Conservation (phyloP, 2,797 vertebrate genomes). For the Alectoris magna region DNA sequence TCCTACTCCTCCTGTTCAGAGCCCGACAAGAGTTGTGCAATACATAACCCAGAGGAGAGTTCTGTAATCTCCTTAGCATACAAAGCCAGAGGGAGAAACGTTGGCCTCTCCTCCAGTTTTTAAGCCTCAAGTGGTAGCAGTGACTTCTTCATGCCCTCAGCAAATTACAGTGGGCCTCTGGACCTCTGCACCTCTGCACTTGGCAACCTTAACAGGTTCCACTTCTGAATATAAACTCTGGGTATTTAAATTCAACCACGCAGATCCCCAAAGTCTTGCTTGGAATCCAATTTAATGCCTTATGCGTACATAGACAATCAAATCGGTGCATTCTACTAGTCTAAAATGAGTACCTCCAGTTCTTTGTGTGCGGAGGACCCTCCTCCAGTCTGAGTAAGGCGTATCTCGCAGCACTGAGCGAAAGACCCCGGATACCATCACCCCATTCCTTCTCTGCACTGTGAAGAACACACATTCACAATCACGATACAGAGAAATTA, state of each 20-base stretch:
- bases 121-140: neutral
- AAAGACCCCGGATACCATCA: slow-evolving; percentile 95
- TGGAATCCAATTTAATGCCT: neutral
- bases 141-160: neutral
- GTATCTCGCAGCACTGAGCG: slow-evolving; percentile 93
- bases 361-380: slow-evolving; percentile 97
- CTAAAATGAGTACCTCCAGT: slow-evolving; percentile 89
- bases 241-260: neutral
- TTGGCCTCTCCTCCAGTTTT: neutral
- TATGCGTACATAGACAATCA: neutral
- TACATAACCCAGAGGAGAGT: neutral
- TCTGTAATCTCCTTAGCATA: neutral
- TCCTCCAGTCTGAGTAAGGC: slow-evolving; percentile 92
- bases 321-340: neutral
- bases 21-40: neutral
- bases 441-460: slow-evolving; percentile 99
- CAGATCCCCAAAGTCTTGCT: neutral
- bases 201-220: neutral
- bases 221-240: neutral
- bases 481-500: neutral
- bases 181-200: neutral
- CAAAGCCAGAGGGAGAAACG: neutral
- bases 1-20: neutral
- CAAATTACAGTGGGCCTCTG: neutral
- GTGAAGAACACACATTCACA: slow-evolving; percentile 5